Evolutionary conservation across 2,888 invertebrate species (phyloP).

Genomic region (Agonopterix arenella): DNA sequence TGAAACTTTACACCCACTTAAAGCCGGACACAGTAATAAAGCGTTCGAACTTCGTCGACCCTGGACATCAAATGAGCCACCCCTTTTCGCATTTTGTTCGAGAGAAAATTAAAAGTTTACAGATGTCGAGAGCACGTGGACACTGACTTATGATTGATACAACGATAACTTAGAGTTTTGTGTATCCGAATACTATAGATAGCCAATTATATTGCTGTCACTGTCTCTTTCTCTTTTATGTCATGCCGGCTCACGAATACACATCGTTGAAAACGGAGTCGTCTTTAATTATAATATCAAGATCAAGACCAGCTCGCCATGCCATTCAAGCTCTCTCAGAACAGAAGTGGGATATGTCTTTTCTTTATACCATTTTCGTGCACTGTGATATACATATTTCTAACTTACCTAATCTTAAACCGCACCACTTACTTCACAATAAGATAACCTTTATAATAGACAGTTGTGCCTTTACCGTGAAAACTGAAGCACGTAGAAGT

Average conservation of each 20-base stretch:
- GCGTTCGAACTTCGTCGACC: constrained; percentile 72
- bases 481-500: constrained; percentile 25
- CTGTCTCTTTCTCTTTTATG: too few relatives aligned
- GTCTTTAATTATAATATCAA: too few relatives aligned
- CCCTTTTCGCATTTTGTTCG: constrained; percentile 63
- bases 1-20: constrained; percentile 78
- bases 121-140: constrained; percentile 38
- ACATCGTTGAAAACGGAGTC: too few relatives aligned
- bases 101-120: constrained; percentile 66
- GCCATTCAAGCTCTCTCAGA: too few relatives aligned
- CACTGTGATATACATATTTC: too few relatives aligned
- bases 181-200: constrained; percentile 1
- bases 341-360: too few relatives aligned
- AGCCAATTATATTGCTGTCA: neutral
- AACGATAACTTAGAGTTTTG: constrained; percentile 4
- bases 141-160: constrained; percentile 13
- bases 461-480: neutral
- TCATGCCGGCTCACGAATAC: too few relatives aligned
- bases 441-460: neutral
- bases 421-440: too few relatives aligned
- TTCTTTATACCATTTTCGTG: neutral
- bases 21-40: constrained; percentile 77
- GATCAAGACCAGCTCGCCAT: too few relatives aligned
- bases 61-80: constrained; percentile 71
- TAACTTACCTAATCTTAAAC: too few relatives aligned